Base-by-base conservation (phyloP, 2,797 vertebrate genomes). In the Yasuhikotakia modesta region DNA sequence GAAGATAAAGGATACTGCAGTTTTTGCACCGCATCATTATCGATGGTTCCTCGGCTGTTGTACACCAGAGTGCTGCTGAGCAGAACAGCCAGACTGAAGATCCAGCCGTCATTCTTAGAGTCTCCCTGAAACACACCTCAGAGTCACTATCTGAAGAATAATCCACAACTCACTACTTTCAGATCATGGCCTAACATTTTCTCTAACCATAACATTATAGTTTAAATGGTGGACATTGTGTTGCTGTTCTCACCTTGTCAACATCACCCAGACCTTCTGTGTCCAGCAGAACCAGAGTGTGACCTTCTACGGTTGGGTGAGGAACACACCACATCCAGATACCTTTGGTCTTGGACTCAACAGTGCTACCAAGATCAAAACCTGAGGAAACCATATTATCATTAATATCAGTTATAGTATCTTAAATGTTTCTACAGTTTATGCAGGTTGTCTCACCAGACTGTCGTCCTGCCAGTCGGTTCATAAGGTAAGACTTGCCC, bases 271-370 rank as follows among this genome's bases (percentile, higher is more conserved):
- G 83, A 30, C 91, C 92, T 13, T 92, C 90, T 0, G 91, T 92
- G 76, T 93, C 92, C 16, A 93, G 84, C 35, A 93, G 87, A 69
- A 92, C 75, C 11, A 92, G 66, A 2, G 81, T 85, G 10, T 85
- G 83, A 32, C 79, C 43, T 1, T 43, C 0, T 82, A 0, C 0
- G 0, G 0, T n/a, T n/a, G 89, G 90, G 6, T 92, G 90, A 27
- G 90, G 88, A 16, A 87, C 55, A 73, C 88, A 89, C 90, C 89
- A 92, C 88, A 91, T 91, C 90, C 90, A 92, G 84, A 93, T 92
- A 0, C 91, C 90, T 70, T 90, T 92, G 43, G 89, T 93, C 22
- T 90, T 85, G 0, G 89, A 82, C 73, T 87, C 87, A 17, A 91
- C 81, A 0, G 89, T 88, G 68, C 82, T 81, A 0, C 88, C 88